Evolutionary conservation across 2,113 vertebrate species (phyloP).

Genomic region (Clinocottus analis): DNA sequence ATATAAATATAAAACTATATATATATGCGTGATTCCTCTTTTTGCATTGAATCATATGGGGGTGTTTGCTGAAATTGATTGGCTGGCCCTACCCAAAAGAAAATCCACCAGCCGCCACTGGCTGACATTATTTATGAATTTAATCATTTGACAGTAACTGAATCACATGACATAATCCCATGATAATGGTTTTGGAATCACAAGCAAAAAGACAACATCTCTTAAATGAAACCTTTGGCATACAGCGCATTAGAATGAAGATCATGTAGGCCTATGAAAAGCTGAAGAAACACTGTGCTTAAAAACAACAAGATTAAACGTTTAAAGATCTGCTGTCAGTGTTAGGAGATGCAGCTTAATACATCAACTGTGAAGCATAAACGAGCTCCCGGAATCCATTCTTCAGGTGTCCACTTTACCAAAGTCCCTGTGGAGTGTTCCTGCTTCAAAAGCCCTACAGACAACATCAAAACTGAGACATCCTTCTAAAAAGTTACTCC

Average conservation of each 20-base stretch:
- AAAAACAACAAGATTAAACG: neutral
- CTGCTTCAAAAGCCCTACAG: neutral
- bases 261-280: neutral
- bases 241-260: constrained; percentile 35
- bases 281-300: neutral
- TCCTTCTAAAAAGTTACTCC: neutral
- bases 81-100: no score
- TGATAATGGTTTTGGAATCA: constrained; percentile 14
- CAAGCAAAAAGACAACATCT: constrained; percentile 21
- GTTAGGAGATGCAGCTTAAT: neutral
- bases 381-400: neutral
- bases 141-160: neutral
- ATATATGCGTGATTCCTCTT: no score
- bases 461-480: neutral
- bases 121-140: neutral
- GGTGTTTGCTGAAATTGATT: no score
- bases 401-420: neutral
- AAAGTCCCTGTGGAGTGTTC: neutral
- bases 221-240: constrained; percentile 64
- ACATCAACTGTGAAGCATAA: neutral
- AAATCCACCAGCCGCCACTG: no score
- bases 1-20: no score
- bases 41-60: no score
- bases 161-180: constrained; percentile 22
- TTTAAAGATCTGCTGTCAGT: constrained; percentile 6